phyloP scores from a whole-genome alignment of 2,797 vertebrate genomes.

The Cynodonichthys magdalenae region DNA sequence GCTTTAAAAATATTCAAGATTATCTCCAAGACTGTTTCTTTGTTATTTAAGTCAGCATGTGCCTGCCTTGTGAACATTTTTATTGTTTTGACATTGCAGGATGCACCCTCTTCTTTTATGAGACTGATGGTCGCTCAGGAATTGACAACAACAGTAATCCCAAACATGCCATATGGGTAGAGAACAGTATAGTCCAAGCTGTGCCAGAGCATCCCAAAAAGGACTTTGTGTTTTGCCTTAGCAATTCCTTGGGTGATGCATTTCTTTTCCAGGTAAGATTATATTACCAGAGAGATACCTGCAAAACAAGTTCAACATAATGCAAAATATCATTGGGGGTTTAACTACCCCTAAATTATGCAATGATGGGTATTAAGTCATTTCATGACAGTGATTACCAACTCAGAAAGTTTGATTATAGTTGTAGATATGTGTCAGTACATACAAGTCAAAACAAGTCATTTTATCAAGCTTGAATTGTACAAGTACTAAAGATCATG shows the following conservation, averaged over 20 bases:
- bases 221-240: constrained; percentile 98
- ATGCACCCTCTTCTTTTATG: constrained; percentile 96
- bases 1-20: neutral
- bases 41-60: neutral
- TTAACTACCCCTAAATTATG: neutral
- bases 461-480: neutral
- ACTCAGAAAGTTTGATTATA: too few relatives aligned
- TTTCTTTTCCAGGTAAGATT: constrained; percentile 94
- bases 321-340: neutral
- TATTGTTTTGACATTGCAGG: constrained; percentile 73
- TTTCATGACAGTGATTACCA: too few relatives aligned
- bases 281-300: neutral
- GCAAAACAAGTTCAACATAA: neutral
- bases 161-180: constrained; percentile 95
- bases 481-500: too few relatives aligned
- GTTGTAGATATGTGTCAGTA: too few relatives aligned
- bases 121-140: constrained; percentile 90
- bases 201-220: constrained; percentile 98
- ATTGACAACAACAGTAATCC: constrained; percentile 95
- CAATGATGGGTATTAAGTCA: too few relatives aligned
- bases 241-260: constrained; percentile 94
- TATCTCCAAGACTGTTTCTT: neutral
- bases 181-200: constrained; percentile 96
- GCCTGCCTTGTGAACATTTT: constrained; percentile 7
- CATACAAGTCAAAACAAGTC: neutral